Evolutionary conservation across 2,113 vertebrate genomes (phyloP), one percentile per base, ranked within the genome.

Genomic region (Syngnathoides biaculeatus): DNA sequence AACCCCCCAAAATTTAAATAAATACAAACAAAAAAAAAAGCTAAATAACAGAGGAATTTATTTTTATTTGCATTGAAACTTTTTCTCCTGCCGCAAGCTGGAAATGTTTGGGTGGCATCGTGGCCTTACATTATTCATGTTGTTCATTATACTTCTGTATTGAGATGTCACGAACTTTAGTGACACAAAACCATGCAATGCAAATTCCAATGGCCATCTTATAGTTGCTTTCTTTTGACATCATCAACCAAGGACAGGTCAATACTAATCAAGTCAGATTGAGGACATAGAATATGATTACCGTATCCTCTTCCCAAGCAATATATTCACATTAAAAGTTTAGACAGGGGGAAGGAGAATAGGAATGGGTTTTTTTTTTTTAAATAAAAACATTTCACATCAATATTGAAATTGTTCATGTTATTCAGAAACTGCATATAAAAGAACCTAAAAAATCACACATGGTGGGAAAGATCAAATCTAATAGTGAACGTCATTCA

Each of bases 211-310:
- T 78, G 80, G 77, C 71, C 76, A 55, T 53, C 63, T 30, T 19
- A 26, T 67, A 73, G 67, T 71, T 78, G 81, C 78, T 78, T 77
- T 71, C 75, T 83, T 83, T 64, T 87, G 87, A 88, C 86, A 84
- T 90, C 86, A 88, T 81, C 79, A 75, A 39, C 55, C 62, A 72
- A 77, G 74, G 78, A 84, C 81, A 83, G 86, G 86, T 93, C 92
- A 87, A 92, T 92, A 92, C 90, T 90, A 92, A 93, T 85, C 77
- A 87, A 84, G 86, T 92, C 82, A 89, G 73, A 19, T 61, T 65
- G 64, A 86, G 72, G 71, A 71, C 78, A 72, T 65, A 47, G 67
- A 89, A 92, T 91, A 68, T 68, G 77, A 87, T 91, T 86, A 86
- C 64, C 53, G 66, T 74, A 66, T 69, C 64, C 74, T 84, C 83